These are phyloP conservation scores for Sisyra nigra DNA, from an alignment of 2,888 invertebrate species.

Conservation along the genomic window DNA sequence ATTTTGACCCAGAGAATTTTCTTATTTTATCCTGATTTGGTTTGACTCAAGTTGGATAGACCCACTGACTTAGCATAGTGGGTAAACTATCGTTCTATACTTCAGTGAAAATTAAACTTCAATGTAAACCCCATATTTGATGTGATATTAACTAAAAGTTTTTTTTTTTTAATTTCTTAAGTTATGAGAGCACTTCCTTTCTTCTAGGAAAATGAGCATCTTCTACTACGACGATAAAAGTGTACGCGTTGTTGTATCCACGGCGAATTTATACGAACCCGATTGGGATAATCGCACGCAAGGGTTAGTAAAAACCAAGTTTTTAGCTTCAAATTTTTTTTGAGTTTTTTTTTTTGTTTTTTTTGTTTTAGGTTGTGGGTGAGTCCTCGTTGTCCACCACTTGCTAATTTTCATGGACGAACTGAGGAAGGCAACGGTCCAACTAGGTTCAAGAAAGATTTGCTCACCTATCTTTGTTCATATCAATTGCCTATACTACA, in stretches of 20 bases:
- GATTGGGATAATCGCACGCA: conserved; percentile 95
- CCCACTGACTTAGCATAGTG: no score
- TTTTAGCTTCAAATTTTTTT: conserved; percentile 1
- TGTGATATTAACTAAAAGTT: background rate
- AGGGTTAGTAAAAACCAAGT: conserved; percentile 36
- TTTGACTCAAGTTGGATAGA: no score
- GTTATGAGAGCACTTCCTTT: conserved; percentile 9
- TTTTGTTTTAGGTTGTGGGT: conserved; percentile 58
- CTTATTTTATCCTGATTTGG: no score
- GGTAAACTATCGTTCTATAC: no score
- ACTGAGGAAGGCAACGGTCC: conserved; percentile 56
- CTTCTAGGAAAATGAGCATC: conserved; percentile 68
- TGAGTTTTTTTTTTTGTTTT: conserved; percentile 6
- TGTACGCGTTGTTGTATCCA: conserved; percentile 72
- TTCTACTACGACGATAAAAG: conserved; percentile 68
- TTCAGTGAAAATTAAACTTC: no score
- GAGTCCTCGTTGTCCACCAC: conserved; percentile 57
- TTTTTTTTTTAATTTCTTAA: conserved; percentile 5
- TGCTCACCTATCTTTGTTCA: conserved; percentile 57
- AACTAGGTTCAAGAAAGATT: conserved; percentile 65
- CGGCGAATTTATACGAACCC: conserved; percentile 77
- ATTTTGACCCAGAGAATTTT: no score
- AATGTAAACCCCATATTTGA: background rate
- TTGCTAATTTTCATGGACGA: conserved; percentile 33
- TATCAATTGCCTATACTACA: conserved; percentile 54